These are phyloP conservation scores for Amiota minor DNA, from an alignment of 2,888 invertebrate genomes.

Conservation along the genomic window DNA sequence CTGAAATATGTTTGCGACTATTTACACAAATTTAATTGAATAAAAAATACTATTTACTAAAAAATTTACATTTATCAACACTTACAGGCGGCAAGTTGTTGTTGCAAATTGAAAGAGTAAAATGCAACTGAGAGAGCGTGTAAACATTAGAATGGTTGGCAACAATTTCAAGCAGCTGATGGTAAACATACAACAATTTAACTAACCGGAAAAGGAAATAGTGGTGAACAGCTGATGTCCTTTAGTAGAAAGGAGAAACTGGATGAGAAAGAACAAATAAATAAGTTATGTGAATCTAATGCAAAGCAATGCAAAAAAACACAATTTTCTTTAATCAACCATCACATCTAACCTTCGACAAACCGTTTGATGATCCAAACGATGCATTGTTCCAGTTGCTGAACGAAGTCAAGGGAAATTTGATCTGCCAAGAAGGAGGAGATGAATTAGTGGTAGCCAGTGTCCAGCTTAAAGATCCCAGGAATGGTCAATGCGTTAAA, in stretches of 20 bases:
- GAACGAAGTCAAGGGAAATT: conserved; percentile 59
- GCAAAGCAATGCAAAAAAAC: conserved; percentile 22
- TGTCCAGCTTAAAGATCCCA: conserved; percentile 59
- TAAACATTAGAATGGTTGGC: too few relatives aligned
- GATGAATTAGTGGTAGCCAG: background rate
- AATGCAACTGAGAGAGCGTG: too few relatives aligned
- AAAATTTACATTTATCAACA: too few relatives aligned
- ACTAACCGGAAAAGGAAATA: background rate
- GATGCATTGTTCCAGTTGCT: conserved; percentile 59
- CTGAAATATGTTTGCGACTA: background rate
- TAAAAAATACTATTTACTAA: too few relatives aligned
- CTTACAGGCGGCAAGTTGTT: too few relatives aligned
- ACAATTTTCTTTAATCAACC: conserved; percentile 58
- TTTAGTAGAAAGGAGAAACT: too few relatives aligned
- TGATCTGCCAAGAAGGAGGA: conserved; percentile 32
- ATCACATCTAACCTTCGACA: conserved; percentile 60
- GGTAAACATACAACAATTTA: background rate
- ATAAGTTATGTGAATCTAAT: background rate
- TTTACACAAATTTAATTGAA: too few relatives aligned
- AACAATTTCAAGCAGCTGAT: too few relatives aligned
- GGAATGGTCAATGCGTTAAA: conserved; percentile 49
- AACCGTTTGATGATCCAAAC: conserved; percentile 53
- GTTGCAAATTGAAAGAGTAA: too few relatives aligned
- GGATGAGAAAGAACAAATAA: too few relatives aligned
- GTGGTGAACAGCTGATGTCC: background rate